phyloP scores from a whole-genome alignment of 2,113 vertebrate species.

The Microcebus ravelobensis region DNA sequence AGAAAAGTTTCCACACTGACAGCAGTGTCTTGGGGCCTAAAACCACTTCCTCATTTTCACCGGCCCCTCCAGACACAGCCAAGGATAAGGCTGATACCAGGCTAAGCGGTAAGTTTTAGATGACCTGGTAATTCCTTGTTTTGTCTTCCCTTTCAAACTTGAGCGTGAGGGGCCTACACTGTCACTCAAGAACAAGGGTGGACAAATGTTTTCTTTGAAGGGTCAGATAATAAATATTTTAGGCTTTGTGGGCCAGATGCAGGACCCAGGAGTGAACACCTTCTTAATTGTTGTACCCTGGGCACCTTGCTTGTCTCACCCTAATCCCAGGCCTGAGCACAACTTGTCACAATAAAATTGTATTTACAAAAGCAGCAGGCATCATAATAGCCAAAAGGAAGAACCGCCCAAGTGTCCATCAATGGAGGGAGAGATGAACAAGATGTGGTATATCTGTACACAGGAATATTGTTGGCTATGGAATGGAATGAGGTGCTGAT shows the following conservation, averaged over 20 bases:
- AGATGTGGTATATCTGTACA: neutral
- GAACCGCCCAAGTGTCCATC: neutral
- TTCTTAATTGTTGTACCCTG: neutral
- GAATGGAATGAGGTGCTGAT: neutral
- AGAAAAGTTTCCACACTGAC: neutral
- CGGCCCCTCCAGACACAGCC: neutral
- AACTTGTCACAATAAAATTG: neutral
- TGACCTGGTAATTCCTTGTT: neutral
- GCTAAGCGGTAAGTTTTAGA: neutral
- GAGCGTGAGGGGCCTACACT: neutral
- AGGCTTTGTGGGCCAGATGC: neutral
- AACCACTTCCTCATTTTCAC: neutral
- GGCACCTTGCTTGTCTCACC: neutral
- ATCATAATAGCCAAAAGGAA: neutral
- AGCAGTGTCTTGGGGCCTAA: neutral
- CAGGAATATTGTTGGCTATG: neutral
- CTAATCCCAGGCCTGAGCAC: neutral
- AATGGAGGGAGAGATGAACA: neutral
- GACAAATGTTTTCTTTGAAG: neutral
- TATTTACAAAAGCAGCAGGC: neutral
- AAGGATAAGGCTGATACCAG: neutral
- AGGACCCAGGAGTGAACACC: neutral
- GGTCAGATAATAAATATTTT: neutral
- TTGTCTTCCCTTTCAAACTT: neutral
- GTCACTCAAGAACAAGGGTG: neutral